Evolutionary conservation across 1,140 invertebrate species (phyloP), one percentile per base, ranked within the genome.

Genomic region (Drosophila sulfurigaster): DNA sequence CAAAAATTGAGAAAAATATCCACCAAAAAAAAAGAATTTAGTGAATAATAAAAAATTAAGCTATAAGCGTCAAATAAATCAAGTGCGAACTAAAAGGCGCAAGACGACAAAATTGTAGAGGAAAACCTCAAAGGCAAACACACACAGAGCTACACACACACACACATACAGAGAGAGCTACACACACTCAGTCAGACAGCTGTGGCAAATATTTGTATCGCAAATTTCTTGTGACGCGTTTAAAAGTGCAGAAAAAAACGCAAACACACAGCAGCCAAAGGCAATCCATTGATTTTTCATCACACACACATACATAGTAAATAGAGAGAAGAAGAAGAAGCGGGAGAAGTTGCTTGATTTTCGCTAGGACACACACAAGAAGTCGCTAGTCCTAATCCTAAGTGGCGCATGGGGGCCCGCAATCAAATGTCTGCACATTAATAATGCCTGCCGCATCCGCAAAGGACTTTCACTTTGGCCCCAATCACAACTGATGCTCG

Each of bases 261-360:
- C 11, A 35, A 16, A 57, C 7, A 67, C 41, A 49, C 85, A 79
- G 75, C 67, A 86, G 79, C 69, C 83, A 71, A 62, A 54, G 43
- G 7, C 67, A 88, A 87, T 88, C 80, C 87, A 82, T 88, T 83
- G 82, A 87, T 88, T 87, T 86, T 88, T 82, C 82, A 79, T 76
- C 32, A 46, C 13, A 69, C n/a, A 30, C 51, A 58, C 35, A n/a
- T n/a, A 45, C 25, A 13, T 8, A 64, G 8, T n/a, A 43, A 11
- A 5, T 15, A 43, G 32, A 46, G 13, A 15, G n/a, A n/a, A 20
- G 20, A 16, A 3, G 20, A 25, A 16, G 25, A 15, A n/a, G n/a
- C n/a, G 13, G n/a, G 10, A 5, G 2, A 32, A 20, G 13, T 5
- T n/a, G 41, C 7, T 35, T 68, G 54, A 57, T 38, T 58, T 43